These are phyloP conservation scores for Iphiclides podalirius DNA, from an alignment of 2,888 invertebrate genomes.

Conservation along the genomic window DNA sequence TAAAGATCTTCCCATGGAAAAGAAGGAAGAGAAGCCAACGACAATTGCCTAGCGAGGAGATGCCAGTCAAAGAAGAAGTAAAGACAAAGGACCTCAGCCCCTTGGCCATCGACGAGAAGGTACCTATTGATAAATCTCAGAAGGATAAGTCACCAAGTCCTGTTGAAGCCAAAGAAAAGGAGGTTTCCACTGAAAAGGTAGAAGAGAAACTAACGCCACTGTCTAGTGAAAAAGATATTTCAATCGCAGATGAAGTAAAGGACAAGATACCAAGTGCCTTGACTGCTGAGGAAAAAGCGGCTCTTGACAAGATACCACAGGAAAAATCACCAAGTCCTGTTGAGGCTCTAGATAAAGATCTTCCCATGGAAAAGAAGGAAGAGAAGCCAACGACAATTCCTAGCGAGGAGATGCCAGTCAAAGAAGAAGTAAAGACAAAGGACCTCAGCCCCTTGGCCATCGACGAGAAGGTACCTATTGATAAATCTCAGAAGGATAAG, in stretches of 20 bases:
- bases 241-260: constrained; percentile 7
- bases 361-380: constrained; percentile 5
- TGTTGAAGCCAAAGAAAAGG: not conserved
- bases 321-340: constrained; percentile 24
- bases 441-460: not conserved
- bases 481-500: constrained; percentile 9
- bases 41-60: not conserved
- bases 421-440: constrained; percentile 6
- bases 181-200: not conserved
- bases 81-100: constrained; percentile 3
- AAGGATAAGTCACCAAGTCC: not conserved
- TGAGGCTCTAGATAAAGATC: constrained; percentile 13
- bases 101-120: constrained; percentile 6
- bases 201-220: constrained; percentile 4
- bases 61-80: constrained; percentile 1
- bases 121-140: constrained; percentile 5
- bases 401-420: not conserved
- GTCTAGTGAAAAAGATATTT: not conserved
- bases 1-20: constrained; percentile 8
- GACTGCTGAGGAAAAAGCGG: not conserved
- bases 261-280: constrained; percentile 20
- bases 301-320: constrained; percentile 1
- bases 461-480: constrained; percentile 2
- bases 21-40: not conserved
- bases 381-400: not conserved